Conservation (phyloP, 1,140 invertebrate species). For the Melipona quadrifasciata region DNA sequence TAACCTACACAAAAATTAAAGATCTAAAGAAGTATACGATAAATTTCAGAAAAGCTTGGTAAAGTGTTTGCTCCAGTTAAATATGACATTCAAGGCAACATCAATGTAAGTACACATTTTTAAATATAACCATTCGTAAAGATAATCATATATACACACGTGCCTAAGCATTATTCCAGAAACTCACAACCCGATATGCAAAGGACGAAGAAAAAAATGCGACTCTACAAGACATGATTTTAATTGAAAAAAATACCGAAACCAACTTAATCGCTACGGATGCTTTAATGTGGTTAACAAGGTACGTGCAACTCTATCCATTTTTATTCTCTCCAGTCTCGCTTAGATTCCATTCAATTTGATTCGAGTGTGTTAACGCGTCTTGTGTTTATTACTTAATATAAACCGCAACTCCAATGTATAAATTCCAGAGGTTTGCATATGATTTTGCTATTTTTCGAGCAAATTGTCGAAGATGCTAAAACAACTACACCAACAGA, state of each 20-base stretch:
- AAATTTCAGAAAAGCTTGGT: slow-evolving; percentile 86
- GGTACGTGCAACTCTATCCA: slow-evolving; percentile 76
- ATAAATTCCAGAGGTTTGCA: slow-evolving; percentile 82
- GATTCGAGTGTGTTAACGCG: background rate
- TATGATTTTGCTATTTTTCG: slow-evolving; percentile 84
- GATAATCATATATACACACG: slow-evolving; percentile 11
- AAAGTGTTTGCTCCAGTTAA: slow-evolving; percentile 87
- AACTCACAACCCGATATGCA: slow-evolving; percentile 84
- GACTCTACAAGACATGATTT: slow-evolving; percentile 86
- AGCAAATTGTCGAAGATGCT: slow-evolving; percentile 82
- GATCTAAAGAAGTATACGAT: background rate
- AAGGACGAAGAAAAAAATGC: slow-evolving; percentile 81
- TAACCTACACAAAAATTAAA: slow-evolving; percentile 1
- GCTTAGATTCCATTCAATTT: background rate
- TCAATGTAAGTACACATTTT: slow-evolving; percentile 83
- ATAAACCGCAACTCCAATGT: slow-evolving; percentile 45
- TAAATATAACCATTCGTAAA: slow-evolving; percentile 8
- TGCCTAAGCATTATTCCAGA: slow-evolving; percentile 78
- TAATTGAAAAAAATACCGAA: slow-evolving; percentile 82
- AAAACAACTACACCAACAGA: slow-evolving; percentile 79
- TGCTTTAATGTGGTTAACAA: slow-evolving; percentile 87
- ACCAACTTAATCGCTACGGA: slow-evolving; percentile 81
- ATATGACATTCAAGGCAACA: slow-evolving; percentile 88
- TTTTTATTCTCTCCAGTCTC: background rate
- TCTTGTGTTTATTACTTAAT: background rate